Base-by-base conservation (phyloP, 2,797 vertebrate species). In the Tokudaia tokunoshimensis region DNA sequence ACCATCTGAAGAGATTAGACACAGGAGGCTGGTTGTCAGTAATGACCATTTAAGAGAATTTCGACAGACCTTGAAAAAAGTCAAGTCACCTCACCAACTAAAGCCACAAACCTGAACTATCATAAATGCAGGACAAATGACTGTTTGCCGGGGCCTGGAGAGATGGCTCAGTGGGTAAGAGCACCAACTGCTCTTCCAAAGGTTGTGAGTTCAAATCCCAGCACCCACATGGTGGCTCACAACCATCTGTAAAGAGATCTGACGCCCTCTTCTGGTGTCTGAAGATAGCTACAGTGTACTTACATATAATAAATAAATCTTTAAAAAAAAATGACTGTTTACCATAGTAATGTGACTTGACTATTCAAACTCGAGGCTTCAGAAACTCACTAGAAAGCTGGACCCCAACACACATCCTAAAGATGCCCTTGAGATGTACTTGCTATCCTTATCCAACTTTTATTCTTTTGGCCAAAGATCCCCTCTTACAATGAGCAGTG, bases 1-100 rank as follows among this genome's bases (percentile, higher is more conserved):
- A 87, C 92, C 41, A 37, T 67, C 26, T 93, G 61, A 84, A 78
- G 31, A 95, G 83, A 97, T 89, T 63, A 95, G 95, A 94, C 41
- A 70, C 0, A 88, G 82, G 61, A 92, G 97, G 0, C 2, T 81
- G 47, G 65, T 76, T 86, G 76, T 89, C 82, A 82, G 81, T 94
- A 82, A 94, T 41, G n/a, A 87, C n/a, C 63, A 67, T 70, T 75
- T 92, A 80, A 70, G 74, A 83, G 52, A 89, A 72, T 89, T 72
- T 41, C 65, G 67, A 75, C 0, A 44, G 70, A 41, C 37, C 55
- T 94, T 5, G 3, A 34, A 67, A 78, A 55, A 47, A 93, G 74
- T 75, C 44, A 47, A 93, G 74, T 75, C 44, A 72, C 3, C 31
- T 61, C 20, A 63, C 34, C 11, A 57, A 82, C 7, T 75, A 72